Conservation (phyloP, 2,113 vertebrate genomes). For the Microcebus lehilahytsara region DNA sequence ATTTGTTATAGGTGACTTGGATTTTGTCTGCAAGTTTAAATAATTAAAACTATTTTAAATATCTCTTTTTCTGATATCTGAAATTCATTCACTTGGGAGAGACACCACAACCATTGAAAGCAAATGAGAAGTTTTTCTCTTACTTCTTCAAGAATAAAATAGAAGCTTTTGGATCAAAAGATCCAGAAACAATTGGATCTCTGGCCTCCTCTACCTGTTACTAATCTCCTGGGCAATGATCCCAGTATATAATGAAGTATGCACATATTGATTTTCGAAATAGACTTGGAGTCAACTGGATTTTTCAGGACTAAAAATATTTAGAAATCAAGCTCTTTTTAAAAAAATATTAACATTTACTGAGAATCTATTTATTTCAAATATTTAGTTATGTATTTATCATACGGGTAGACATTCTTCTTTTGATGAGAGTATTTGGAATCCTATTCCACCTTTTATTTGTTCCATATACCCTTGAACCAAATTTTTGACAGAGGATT, state of each 20-base stretch:
- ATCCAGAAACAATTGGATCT: not conserved
- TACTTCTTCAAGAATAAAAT: not conserved
- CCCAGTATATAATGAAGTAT: not conserved
- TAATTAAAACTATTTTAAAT: not conserved
- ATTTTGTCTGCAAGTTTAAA: not conserved
- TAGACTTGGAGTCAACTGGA: not conserved
- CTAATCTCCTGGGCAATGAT: not conserved
- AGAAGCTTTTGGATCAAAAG: not conserved
- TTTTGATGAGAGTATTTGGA: not conserved
- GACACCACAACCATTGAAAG: not conserved
- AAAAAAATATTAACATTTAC: not conserved
- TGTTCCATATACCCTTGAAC: conserved; percentile 46
- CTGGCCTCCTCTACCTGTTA: not conserved
- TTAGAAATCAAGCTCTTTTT: not conserved
- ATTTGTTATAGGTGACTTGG: not conserved
- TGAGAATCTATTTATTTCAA: conserved; percentile 8
- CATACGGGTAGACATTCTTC: not conserved
- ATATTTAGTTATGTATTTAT: not conserved
- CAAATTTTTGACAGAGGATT: conserved; percentile 41
- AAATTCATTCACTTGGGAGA: not conserved
- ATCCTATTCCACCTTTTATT: not conserved
- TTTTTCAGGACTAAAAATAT: not conserved
- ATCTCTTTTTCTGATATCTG: not conserved
- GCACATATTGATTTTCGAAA: not conserved
- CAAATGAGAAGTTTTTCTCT: not conserved